These are phyloP conservation scores for Crotalus horridus DNA, from an alignment of 2,113 vertebrate species.

Conservation along the genomic window DNA sequence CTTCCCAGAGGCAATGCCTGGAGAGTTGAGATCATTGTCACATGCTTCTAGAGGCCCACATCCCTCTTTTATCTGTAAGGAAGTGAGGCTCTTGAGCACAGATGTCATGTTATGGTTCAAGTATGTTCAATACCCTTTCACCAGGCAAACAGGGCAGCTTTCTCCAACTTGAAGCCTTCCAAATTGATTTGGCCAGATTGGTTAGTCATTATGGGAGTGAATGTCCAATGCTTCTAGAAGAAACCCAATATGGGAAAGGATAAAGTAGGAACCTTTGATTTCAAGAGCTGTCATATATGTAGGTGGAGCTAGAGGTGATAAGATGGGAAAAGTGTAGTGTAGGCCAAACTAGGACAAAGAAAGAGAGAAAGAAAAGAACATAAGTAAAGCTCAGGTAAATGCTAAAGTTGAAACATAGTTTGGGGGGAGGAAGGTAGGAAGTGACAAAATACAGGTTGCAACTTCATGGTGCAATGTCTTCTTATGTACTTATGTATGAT, in stretches of 20 bases:
- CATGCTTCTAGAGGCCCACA: background rate
- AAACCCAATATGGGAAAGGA: background rate
- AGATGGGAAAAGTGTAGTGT: background rate
- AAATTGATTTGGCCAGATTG: background rate
- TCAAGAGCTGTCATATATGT: background rate
- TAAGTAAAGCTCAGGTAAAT: background rate
- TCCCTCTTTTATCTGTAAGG: background rate
- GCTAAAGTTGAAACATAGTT: background rate
- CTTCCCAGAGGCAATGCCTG: background rate
- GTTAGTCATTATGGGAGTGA: background rate
- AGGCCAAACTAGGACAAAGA: background rate
- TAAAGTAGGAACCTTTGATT: background rate
- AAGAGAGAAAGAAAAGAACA: background rate
- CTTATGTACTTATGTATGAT: background rate
- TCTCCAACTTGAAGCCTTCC: background rate
- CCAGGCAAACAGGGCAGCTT: background rate
- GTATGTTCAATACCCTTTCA: background rate
- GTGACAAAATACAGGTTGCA: background rate
- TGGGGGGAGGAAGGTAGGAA: background rate
- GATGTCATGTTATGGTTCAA: background rate
- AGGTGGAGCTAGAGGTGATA: background rate
- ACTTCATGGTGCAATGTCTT: background rate
- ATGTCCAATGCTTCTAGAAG: background rate
- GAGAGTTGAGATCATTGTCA: conserved; percentile 10
- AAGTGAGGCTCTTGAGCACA: background rate